phyloP scores from a whole-genome alignment of 1,140 invertebrate genomes.

The Temnothorax curvispinosus region DNA sequence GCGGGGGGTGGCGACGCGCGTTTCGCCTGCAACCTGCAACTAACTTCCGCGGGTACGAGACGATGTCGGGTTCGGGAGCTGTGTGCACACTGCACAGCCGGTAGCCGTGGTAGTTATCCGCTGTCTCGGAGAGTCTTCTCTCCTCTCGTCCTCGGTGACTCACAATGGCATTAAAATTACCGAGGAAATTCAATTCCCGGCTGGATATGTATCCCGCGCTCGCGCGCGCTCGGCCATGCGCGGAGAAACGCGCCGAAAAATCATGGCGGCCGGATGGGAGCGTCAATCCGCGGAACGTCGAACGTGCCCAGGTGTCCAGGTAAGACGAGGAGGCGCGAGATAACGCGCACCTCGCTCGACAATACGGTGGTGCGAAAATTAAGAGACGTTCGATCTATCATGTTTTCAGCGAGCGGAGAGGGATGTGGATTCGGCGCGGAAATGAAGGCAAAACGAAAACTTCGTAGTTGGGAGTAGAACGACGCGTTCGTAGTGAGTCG shows the following conservation, averaged over 20 bases:
- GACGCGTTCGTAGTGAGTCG: background rate
- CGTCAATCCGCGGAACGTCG: background rate
- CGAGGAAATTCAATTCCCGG: constrained; percentile 83
- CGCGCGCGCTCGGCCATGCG: constrained; percentile 59
- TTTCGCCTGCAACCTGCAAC: constrained; percentile 65
- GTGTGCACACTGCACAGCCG: constrained; percentile 20
- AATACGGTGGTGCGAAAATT: background rate
- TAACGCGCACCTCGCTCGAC: background rate
- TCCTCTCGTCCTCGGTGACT: constrained; percentile 45
- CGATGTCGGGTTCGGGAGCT: constrained; percentile 34
- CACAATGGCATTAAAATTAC: constrained; percentile 85
- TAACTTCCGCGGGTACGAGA: constrained; percentile 64
- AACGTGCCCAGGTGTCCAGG: no score
- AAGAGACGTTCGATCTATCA: background rate
- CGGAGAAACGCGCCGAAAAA: constrained; percentile 45
- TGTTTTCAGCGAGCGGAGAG: background rate
- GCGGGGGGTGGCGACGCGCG: constrained; percentile 28
- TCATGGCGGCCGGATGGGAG: background rate
- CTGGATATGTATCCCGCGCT: constrained; percentile 79
- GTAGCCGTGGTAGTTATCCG: constrained; percentile 77
- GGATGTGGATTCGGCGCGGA: background rate
- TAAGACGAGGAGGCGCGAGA: background rate
- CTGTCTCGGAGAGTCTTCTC: constrained; percentile 70
- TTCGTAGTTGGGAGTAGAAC: background rate
- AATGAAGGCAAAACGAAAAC: background rate